Base-by-base conservation (phyloP, 2,113 vertebrate species). In the Grallaria varia region DNA sequence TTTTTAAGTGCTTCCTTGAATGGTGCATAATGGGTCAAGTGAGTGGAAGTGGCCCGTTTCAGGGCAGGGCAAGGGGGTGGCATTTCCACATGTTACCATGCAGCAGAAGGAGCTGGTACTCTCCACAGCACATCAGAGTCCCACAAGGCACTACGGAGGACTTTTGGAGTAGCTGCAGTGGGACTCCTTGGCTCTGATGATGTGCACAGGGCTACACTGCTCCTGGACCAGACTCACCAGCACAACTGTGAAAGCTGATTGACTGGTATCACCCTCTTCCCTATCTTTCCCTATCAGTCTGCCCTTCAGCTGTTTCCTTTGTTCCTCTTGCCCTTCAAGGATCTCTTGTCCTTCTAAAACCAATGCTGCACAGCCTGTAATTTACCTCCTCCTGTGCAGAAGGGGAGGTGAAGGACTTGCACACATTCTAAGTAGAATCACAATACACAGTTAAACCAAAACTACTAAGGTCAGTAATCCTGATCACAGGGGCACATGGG, bases 11-110 rank as follows among this genome's bases (percentile, higher is more conserved):
- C 45, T 73, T 60, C 30, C 62, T 73, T 60, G 31, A 84, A 42
- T 23, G 17, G 12, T 10, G 9, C 4, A 0, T 11, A 55, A 50
- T 4, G 23, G 19, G 11, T 21, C 31, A 60, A 50, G 10, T 19
- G 28, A 53, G n/a, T 10, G 49, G 88, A 84, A 67, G 58, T 1
- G 4, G 35, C 14, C 53, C 50, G n/a, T 37, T 88, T 53, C 31
- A 80, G n/a, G 25, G 42, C 31, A 80, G n/a, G 25, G 42, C 12
- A 62, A 66, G 6, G 17, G 21, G 4, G 8, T n/a, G 42, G 45
- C 55, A 77, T 80, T 79, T 84, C 50, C 30, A 69, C 11, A 22
- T 1, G 2, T 59, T 2, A 35, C 8, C 58, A 68, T 10, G 33
- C 66, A 78, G 30, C 13, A 27, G 42, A 49, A 50, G 39, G 56